A percentile compares a stretch with the other conserved stretches of the same genome.
Evolutionary conservation across 2,888 invertebrate genomes (phyloP).

Genomic region (Dryobota labecula): DNA sequence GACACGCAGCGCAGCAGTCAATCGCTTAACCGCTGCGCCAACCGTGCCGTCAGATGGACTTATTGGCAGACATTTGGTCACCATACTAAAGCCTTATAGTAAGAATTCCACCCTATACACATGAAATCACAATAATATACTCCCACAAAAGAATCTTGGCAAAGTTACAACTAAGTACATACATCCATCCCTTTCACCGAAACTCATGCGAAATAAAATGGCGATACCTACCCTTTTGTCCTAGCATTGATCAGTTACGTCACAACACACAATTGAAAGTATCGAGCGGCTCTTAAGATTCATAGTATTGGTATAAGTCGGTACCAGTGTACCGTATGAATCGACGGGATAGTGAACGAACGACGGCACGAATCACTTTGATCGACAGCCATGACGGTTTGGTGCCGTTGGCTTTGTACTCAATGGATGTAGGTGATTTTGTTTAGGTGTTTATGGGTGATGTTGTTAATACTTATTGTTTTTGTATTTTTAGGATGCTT

Average conservation of each 20-base stretch:
- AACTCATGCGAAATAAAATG: constrained; percentile 12
- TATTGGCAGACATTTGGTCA: neutral
- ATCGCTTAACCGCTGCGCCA: too few relatives aligned
- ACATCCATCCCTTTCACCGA: neutral
- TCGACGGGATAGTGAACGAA: constrained; percentile 69
- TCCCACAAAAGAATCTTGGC: constrained; percentile 4
- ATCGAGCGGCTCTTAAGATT: constrained; percentile 63
- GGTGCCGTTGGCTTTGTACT: constrained; percentile 15
- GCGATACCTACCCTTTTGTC: constrained; percentile 30
- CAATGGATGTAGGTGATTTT: constrained; percentile 27
- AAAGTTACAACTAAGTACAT: neutral
- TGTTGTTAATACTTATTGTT: neutral
- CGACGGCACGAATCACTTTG: constrained; percentile 65
- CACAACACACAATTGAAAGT: constrained; percentile 57
- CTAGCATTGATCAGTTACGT: constrained; percentile 56
- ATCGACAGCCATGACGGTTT: constrained; percentile 64
- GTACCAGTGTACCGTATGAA: constrained; percentile 75
- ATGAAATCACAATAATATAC: too few relatives aligned
- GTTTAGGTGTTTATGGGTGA: neutral
- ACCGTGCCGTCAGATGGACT: too few relatives aligned
- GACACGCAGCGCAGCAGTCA: too few relatives aligned
- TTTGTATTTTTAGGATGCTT: neutral
- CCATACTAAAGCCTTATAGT: neutral
- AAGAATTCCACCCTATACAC: neutral
- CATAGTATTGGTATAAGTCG: constrained; percentile 70